phyloP scores from a whole-genome alignment of 2,888 invertebrate species.

The Stenurella melanura region DNA sequence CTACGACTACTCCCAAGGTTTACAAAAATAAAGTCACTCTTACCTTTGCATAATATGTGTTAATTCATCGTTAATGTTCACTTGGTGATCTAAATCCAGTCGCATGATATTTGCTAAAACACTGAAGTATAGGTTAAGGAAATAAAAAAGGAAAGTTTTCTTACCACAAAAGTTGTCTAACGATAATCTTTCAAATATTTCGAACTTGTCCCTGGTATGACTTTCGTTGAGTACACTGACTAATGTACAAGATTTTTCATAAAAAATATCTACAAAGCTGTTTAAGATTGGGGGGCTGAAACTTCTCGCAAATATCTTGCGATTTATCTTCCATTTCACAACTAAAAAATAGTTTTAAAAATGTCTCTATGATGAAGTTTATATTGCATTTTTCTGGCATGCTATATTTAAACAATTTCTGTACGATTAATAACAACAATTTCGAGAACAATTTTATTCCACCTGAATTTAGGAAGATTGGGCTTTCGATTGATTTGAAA shows the following conservation, averaged over 20 bases:
- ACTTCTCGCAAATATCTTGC: slow-evolving; percentile 47
- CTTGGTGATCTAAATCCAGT: slow-evolving; percentile 46
- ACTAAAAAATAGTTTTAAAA: slow-evolving; percentile 32
- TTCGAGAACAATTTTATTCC: too few species aligned
- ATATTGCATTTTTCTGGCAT: too few species aligned
- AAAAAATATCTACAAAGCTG: slow-evolving; percentile 46
- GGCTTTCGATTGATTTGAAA: too few species aligned
- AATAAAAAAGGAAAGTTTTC: neutral
- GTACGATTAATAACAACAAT: too few species aligned
- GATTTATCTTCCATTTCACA: slow-evolving; percentile 48
- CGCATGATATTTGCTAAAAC: slow-evolving; percentile 48
- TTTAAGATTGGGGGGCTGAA: slow-evolving; percentile 51
- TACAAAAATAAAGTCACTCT: too few species aligned
- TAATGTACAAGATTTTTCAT: slow-evolving; percentile 44
- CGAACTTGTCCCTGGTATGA: slow-evolving; percentile 38
- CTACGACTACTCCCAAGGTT: too few species aligned
- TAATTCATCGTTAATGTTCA: slow-evolving; percentile 38
- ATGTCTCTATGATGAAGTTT: too few species aligned
- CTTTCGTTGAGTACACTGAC: slow-evolving; percentile 45
- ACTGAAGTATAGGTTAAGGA: neutral
- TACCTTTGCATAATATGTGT: slow-evolving; percentile 18
- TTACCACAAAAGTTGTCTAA: slow-evolving; percentile 52
- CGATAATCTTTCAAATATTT: slow-evolving; percentile 49
- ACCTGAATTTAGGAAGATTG: too few species aligned
- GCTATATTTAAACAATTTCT: too few species aligned